phyloP scores from a whole-genome alignment of 2,888 invertebrate genomes.

The Periphyllus acericola region DNA sequence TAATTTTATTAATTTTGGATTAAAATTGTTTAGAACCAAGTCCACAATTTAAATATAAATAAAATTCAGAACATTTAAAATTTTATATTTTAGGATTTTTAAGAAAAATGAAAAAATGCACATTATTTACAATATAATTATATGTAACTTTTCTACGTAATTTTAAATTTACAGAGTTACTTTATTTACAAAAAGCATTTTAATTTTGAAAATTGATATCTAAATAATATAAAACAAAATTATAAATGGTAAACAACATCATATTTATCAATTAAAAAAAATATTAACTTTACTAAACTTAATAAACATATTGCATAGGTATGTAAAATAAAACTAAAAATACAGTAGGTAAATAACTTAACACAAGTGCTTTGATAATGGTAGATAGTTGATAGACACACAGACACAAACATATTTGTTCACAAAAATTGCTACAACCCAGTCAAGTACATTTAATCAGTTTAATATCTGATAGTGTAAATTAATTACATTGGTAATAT shows the following conservation, averaged over 20 bases:
- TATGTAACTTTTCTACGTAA: not conserved
- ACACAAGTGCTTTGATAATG: slow-evolving; percentile 50
- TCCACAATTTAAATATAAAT: slow-evolving; percentile 9
- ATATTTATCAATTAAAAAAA: slow-evolving; percentile 22
- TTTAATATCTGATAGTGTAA: not conserved
- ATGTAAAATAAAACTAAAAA: slow-evolving; percentile 40
- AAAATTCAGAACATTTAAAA: slow-evolving; percentile 8
- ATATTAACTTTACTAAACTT: slow-evolving; percentile 15
- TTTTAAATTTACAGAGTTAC: not conserved
- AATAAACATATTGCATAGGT: slow-evolving; percentile 53
- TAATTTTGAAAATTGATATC: not conserved
- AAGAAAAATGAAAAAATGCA: slow-evolving; percentile 1
- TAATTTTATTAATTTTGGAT: not conserved
- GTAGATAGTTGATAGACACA: slow-evolving; percentile 27
- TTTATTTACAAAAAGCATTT: not conserved
- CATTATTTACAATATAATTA: slow-evolving; percentile 32
- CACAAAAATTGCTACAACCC: slow-evolving; percentile 40
- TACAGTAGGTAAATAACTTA: slow-evolving; percentile 43
- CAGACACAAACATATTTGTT: slow-evolving; percentile 37
- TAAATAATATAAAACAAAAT: not conserved
- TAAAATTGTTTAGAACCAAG: not conserved
- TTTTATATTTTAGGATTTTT: slow-evolving; percentile 17
- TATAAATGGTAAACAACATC: slow-evolving; percentile 23
- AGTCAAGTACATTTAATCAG: slow-evolving; percentile 36
- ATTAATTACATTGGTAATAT: slow-evolving; percentile 19